Evolutionary conservation across 2,797 vertebrate species (phyloP), one percentile per base, ranked within the genome.

Genomic region (Clamator glandarius): DNA sequence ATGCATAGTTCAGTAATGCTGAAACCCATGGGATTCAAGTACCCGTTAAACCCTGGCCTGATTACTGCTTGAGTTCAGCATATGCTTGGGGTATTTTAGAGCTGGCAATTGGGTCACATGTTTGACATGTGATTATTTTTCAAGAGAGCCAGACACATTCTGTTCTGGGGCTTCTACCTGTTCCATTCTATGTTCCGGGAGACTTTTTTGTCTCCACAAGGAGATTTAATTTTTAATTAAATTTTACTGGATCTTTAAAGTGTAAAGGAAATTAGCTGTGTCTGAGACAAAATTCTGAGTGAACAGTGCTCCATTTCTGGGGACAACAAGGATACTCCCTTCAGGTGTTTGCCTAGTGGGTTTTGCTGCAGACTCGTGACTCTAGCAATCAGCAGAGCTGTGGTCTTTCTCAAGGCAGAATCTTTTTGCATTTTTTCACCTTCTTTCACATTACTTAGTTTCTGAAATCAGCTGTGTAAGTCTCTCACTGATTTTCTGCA

Each of bases 311-410:
- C 39, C 8, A 5, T 62, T 85, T 69, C 68, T 66, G 29, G 18
- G 15, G 46, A 68, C 67, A 73, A 83, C 9, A 24, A 64, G 33
- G 11, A 8, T 79, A 36, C 24, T 62, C 11, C 26, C 15, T 42
- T 69, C 0, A 0, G 51, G 46, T 70, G 16, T 42, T 74, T 69
- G 24, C n/a, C 67, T 48, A 29, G 19, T 0, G 1, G 41, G 18
- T 66, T 70, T 77, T 70, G 48, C 9, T 3, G 4, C 33, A 41
- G 33, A 12, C 7, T 33, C 2, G 1, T 46, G 72, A 51, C 28
- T 64, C 63, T 24, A 3, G 3, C 54, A 57, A n/a, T 24, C 79
- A 46, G 42, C 59, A 41, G 31, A 4, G 28, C 33, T 73, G 42
- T 24, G 28, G 14, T 75, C 33, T 63, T 73, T 46, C 57, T 46